phyloP scores from a whole-genome alignment of 2,888 invertebrate genomes.

The Lissonota sp. region DNA sequence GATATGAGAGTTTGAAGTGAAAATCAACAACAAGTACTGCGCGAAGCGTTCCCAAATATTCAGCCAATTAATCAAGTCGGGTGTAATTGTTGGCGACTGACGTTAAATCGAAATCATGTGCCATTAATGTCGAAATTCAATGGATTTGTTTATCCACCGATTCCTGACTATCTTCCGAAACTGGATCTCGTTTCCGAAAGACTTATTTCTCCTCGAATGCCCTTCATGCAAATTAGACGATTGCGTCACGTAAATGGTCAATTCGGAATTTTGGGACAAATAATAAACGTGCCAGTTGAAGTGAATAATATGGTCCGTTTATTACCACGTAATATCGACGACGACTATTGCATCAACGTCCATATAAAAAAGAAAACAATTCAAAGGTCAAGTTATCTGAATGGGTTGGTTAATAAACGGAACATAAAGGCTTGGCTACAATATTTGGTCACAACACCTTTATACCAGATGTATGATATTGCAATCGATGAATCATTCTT shows the following conservation, averaged over 20 bases:
- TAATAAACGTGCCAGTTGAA: constrained; percentile 80
- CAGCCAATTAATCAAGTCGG: no score
- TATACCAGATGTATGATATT: constrained; percentile 61
- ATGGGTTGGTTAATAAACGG: constrained; percentile 69
- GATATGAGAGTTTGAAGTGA: no score
- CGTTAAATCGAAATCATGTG: no score
- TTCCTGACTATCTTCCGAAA: no score
- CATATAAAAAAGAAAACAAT: constrained; percentile 75
- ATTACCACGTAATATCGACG: constrained; percentile 76
- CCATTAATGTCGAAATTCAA: no score
- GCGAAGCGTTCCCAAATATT: no score
- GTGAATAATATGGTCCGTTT: constrained; percentile 77
- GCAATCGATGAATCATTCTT: constrained; percentile 63
- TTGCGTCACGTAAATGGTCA: constrained; percentile 69
- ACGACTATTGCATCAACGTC: constrained; percentile 78
- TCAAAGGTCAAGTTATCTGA: constrained; percentile 77
- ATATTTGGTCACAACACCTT: constrained; percentile 28
- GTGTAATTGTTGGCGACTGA: no score
- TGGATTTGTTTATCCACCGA: no score
- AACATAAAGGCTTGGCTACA: constrained; percentile 74
- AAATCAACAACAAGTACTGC: no score
- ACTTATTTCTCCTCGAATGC: constrained; percentile 69
- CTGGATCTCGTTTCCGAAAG: constrained; percentile 67
- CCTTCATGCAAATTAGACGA: constrained; percentile 69
- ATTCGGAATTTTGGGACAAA: constrained; percentile 72